Percentiles rank a stretch among this genome's conserved stretches.
Evolutionary conservation across 1,140 invertebrate species (phyloP).

Genomic region (Pristionchus pacificus): DNA sequence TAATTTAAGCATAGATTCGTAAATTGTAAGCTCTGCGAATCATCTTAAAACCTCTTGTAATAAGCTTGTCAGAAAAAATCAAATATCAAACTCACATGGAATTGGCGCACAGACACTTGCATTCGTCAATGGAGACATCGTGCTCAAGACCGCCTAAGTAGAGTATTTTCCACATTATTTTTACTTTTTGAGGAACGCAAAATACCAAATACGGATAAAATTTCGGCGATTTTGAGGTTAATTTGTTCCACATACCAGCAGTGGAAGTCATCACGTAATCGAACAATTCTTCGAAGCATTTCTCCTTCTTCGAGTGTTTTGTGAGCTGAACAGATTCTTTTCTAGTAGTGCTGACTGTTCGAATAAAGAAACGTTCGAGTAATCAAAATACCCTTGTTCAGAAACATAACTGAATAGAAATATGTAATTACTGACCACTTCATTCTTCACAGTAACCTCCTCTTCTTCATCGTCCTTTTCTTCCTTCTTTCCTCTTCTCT

Average conservation of each 20-base stretch:
- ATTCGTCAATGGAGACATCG: slow-evolving; percentile 48
- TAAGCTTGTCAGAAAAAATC: no score
- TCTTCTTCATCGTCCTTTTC: slow-evolving; percentile 8
- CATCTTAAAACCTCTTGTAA: no score
- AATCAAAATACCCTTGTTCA: no score
- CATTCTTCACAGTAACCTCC: background rate
- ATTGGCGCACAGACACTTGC: slow-evolving; percentile 51
- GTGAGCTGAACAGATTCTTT: no score
- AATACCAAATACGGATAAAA: no score
- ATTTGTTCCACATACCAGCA: no score
- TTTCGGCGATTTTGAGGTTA: no score
- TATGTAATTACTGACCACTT: slow-evolving; percentile 1
- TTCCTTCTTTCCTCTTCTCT: slow-evolving; percentile 11
- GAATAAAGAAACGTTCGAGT: no score
- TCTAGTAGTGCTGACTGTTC: no score
- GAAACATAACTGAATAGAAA: background rate
- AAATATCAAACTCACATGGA: slow-evolving; percentile 42
- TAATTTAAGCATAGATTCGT: slow-evolving; percentile 20
- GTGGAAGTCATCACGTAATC: slow-evolving; percentile 43
- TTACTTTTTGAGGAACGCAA: no score
- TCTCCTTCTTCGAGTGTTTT: slow-evolving; percentile 3
- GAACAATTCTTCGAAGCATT: slow-evolving; percentile 46
- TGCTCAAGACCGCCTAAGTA: slow-evolving; percentile 53
- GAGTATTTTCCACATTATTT: no score
- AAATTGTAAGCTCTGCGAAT: slow-evolving; percentile 9